Evolutionary conservation across 2,797 vertebrate genomes (phyloP), one percentile per base, ranked within the genome.

Genomic region (Cossypha niveicapilla): DNA sequence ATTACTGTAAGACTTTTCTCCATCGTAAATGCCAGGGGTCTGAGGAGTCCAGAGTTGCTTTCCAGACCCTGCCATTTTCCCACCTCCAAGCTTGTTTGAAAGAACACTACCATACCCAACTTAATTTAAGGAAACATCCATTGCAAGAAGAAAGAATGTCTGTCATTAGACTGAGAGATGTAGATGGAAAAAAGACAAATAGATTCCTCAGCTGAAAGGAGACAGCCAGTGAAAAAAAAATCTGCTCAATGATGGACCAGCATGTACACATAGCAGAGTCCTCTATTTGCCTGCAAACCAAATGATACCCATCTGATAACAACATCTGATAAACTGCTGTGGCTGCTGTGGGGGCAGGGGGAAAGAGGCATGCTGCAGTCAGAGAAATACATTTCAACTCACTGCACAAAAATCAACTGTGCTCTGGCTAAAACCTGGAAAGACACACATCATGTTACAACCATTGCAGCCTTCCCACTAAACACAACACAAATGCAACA

Each of bases 341-440:
- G 79, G 58, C 37, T 30, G 42, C 47, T 0, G 0, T 24, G 30
- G 14, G 7, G 25, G 7, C 6, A 13, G 9, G 6, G 6, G 8
- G 6, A 10, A 60, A 67, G 35, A 78, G 24, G 13, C 11, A n/a
- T 18, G 23, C 13, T 44, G 13, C 7, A 62, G 6, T 24, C 37
- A 45, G 2, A 68, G 51, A 88, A 67, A 81, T 11, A 21, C 6
- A 50, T 18, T 65, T 80, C 76, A 81, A n/a, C 6, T 62, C 37
- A 30, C 24, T 57, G 51, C 34, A 68, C 37, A 65, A 56, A 47
- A 3, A 5, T 27, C 19, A 73, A 13, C 16, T 35, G 15, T 65
- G 23, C 13, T 53, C n/a, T 44, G 73, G n/a, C 34, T 75, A 87
- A 80, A 80, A 57, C 15, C 25, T 44, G 34, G 14, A 22, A 37